Evolutionary conservation across 2,888 invertebrate genomes (phyloP).

Genomic region (Mesoligia furuncula): DNA sequence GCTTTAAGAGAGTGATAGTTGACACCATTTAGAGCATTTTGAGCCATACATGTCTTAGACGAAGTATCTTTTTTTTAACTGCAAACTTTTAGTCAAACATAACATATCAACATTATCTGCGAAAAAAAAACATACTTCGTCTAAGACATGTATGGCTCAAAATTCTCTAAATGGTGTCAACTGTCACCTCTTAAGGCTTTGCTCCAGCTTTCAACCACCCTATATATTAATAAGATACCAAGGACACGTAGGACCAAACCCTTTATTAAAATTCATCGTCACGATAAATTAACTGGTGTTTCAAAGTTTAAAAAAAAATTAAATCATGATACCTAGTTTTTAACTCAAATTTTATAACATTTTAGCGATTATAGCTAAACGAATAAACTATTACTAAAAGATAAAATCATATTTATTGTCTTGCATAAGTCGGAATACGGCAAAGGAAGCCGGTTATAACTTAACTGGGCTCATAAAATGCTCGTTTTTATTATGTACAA

Average conservation of each 20-base stretch:
- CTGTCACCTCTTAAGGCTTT: too few species aligned
- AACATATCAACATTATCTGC: too few species aligned
- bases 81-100: too few species aligned
- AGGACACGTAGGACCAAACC: neutral
- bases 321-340: neutral
- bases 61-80: too few species aligned
- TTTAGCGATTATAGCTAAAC: neutral
- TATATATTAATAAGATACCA: neutral
- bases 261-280: neutral
- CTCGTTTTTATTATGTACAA: conserved; percentile 46
- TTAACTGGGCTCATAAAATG: conserved; percentile 45
- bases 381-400: conserved; percentile 28
- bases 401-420: conserved; percentile 52
- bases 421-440: conserved; percentile 19
- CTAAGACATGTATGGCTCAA: too few species aligned
- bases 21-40: too few species aligned
- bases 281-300: neutral
- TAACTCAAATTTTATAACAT: neutral
- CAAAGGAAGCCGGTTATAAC: conserved; percentile 33
- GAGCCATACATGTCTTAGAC: too few species aligned
- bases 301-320: neutral
- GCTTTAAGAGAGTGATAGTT: too few species aligned
- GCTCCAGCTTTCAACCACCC: too few species aligned
- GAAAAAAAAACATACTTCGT: too few species aligned
- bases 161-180: too few species aligned